Conservation (phyloP, 2,888 invertebrate genomes). For the Euphydryas editha region DNA sequence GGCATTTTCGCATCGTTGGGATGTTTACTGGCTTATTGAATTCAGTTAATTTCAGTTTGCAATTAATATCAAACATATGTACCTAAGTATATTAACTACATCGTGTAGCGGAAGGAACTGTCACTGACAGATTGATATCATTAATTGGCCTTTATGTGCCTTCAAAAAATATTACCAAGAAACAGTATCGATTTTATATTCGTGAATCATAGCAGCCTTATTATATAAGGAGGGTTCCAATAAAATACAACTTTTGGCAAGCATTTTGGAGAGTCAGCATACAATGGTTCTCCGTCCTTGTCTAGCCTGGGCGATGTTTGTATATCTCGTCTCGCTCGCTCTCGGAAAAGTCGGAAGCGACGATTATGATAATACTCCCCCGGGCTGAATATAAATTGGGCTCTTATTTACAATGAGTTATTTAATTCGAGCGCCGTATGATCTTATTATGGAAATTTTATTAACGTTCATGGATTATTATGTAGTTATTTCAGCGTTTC, state of each 20-base stretch:
- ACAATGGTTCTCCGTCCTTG: constrained; percentile 43
- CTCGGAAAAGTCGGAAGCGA: constrained; percentile 46
- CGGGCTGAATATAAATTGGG: constrained; percentile 76
- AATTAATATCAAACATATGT: too few relatives aligned
- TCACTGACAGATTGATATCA: too few relatives aligned
- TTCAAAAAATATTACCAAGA: neutral
- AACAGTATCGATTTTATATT: constrained; percentile 35
- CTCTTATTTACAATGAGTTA: constrained; percentile 78
- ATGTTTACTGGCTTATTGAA: too few relatives aligned
- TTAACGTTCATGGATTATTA: constrained; percentile 55
- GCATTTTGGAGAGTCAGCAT: constrained; percentile 41
- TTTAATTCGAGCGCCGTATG: constrained; percentile 64
- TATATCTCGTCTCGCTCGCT: constrained; percentile 22
- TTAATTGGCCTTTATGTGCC: neutral
- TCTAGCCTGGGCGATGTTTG: constrained; percentile 36
- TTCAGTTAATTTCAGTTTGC: too few relatives aligned
- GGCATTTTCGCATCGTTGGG: too few relatives aligned
- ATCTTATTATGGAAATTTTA: constrained; percentile 70
- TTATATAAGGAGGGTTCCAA: constrained; percentile 64
- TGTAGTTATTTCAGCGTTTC: constrained; percentile 49
- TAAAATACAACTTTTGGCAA: constrained; percentile 64
- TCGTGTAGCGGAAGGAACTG: too few relatives aligned
- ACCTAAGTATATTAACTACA: too few relatives aligned
- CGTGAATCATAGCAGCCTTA: constrained; percentile 50
- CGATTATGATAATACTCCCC: constrained; percentile 72